phyloP scores from a whole-genome alignment of 2,797 vertebrate genomes.

The Enteromius anoplus region DNA sequence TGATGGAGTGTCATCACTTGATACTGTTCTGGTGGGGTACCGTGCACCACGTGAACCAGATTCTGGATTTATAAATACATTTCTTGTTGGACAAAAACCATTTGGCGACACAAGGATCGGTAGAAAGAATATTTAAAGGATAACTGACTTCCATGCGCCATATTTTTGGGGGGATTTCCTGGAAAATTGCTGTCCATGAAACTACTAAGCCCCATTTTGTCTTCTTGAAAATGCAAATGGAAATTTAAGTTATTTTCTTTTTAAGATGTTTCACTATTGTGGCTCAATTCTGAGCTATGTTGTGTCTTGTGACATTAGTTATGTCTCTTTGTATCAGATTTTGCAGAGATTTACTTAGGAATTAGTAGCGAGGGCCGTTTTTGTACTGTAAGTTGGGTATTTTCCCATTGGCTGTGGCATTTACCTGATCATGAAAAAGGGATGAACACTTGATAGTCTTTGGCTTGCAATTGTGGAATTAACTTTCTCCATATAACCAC shows the following conservation, averaged over 20 bases:
- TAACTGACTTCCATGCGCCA: constrained; percentile 5
- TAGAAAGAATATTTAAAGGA: constrained; percentile 12
- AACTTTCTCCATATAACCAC: constrained; percentile 24
- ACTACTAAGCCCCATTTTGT: constrained; percentile 36
- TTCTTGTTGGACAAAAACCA: constrained; percentile 27
- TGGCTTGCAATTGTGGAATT: constrained; percentile 26
- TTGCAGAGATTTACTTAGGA: constrained; percentile 33
- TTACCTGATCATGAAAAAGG: constrained; percentile 39
- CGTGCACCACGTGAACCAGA: constrained; percentile 35
- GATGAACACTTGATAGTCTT: constrained; percentile 45
- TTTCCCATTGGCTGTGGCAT: constrained; percentile 29
- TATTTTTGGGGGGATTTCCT: constrained; percentile 33
- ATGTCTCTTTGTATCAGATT: constrained; percentile 43
- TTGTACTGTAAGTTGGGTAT: constrained; percentile 49
- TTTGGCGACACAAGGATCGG: constrained; percentile 15
- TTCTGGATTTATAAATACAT: neutral
- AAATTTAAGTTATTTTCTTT: constrained; percentile 55
- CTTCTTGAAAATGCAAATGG: constrained; percentile 45
- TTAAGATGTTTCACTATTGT: constrained; percentile 60
- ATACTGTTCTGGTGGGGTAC: constrained; percentile 45
- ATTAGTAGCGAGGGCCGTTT: neutral
- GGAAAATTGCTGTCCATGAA: constrained; percentile 23
- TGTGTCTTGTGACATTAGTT: constrained; percentile 51
- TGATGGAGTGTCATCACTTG: constrained; percentile 55
- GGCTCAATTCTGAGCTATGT: constrained; percentile 60